phyloP scores from a whole-genome alignment of 1,140 invertebrate genomes.

The Parasteatoda tepidariorum region DNA sequence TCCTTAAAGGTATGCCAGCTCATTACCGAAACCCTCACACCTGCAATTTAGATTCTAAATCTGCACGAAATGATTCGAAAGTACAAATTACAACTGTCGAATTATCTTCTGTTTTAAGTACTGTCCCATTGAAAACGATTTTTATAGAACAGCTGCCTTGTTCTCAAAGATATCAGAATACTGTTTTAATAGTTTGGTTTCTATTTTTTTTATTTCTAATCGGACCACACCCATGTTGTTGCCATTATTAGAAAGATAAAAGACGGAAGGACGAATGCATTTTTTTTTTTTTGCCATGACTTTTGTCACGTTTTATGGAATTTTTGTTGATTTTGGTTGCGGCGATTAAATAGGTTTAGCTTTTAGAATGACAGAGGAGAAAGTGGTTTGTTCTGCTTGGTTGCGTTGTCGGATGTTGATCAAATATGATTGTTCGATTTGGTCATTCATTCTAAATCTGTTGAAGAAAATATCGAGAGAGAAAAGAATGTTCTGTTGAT shows the following conservation, averaged over 20 bases:
- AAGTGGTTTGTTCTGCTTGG: too few species aligned
- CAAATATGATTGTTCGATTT: too few species aligned
- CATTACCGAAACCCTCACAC: constrained; percentile 1
- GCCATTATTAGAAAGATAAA: constrained; percentile 55
- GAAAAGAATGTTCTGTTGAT: too few species aligned
- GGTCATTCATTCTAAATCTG: too few species aligned
- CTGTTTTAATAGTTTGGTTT: neutral
- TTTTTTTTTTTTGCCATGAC: neutral
- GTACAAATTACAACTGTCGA: constrained; percentile 47
- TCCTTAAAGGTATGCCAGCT: neutral
- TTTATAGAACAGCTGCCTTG: constrained; percentile 12
- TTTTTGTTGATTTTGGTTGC: neutral
- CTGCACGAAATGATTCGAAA: constrained; percentile 26
- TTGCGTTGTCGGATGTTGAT: too few species aligned
- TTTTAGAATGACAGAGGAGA: too few species aligned
- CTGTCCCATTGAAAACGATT: neutral
- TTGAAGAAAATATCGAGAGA: too few species aligned
- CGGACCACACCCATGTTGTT: constrained; percentile 47
- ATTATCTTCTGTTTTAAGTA: constrained; percentile 36
- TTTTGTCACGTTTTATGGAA: constrained; percentile 20
- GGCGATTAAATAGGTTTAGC: too few species aligned
- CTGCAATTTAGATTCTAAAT: constrained; percentile 38
- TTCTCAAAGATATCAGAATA: constrained; percentile 26
- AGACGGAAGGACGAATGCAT: neutral
- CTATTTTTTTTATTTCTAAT: constrained; percentile 27